Percentiles rank a stretch among this genome's conserved stretches.
These are phyloP conservation scores for Verasper variegatus DNA, from an alignment of 2,113 vertebrate species.

Conservation along the genomic window DNA sequence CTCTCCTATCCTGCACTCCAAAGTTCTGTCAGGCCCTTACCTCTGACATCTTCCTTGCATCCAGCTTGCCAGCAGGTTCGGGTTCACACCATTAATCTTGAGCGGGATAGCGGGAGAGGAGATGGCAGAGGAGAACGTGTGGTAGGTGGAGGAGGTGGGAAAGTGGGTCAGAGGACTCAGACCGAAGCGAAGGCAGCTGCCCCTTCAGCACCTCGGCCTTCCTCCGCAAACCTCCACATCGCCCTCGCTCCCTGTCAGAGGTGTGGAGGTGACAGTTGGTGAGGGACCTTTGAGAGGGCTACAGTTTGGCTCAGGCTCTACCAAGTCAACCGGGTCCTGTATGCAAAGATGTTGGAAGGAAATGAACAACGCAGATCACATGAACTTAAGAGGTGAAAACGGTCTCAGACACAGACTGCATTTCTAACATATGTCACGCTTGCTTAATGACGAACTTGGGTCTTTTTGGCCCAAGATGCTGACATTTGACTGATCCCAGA, in stretches of 20 bases:
- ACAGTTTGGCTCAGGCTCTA: constrained; percentile 32
- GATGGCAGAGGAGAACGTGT: constrained; percentile 54
- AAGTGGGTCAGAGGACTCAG: constrained; percentile 83
- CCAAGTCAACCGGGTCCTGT: constrained; percentile 17
- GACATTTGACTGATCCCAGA: neutral
- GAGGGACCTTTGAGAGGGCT: constrained; percentile 64
- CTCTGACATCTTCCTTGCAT: constrained; percentile 70
- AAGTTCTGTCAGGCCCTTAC: constrained; percentile 66
- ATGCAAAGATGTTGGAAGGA: constrained; percentile 31
- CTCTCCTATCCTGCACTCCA: constrained; percentile 46
- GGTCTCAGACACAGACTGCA: constrained; percentile 8
- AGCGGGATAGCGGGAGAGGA: constrained; percentile 54
- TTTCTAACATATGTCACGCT: constrained; percentile 12
- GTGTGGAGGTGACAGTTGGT: constrained; percentile 73
- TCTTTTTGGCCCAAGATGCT: neutral
- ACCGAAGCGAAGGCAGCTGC: constrained; percentile 83
- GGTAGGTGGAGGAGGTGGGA: constrained; percentile 68
- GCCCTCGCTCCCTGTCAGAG: constrained; percentile 31
- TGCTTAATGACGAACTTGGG: constrained; percentile 19
- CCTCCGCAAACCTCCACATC: constrained; percentile 56
- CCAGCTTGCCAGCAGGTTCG: constrained; percentile 79
- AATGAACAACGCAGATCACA: constrained; percentile 12
- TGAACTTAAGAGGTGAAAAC: constrained; percentile 17
- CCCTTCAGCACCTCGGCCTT: constrained; percentile 61
- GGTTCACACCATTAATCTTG: constrained; percentile 83